Evolutionary conservation across 2,113 vertebrate genomes (phyloP).

Genomic region (Peromyscus leucopus): DNA sequence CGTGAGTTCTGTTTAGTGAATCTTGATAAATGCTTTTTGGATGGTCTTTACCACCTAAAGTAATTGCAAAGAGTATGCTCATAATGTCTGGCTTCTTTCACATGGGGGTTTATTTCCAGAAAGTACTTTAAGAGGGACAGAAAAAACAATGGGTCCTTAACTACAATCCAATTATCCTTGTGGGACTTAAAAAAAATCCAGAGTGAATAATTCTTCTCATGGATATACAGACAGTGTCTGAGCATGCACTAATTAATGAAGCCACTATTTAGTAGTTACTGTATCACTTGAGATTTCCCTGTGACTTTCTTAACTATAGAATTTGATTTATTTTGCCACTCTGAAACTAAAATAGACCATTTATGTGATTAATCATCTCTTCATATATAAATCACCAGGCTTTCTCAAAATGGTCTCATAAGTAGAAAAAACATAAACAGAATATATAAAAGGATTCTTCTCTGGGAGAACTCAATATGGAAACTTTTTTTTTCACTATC

Average conservation of each 20-base stretch:
- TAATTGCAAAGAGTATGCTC: background rate
- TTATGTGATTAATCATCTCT: slow-evolving; percentile 57
- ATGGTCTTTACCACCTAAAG: slow-evolving; percentile 11
- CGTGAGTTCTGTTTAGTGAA: background rate
- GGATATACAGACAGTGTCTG: background rate
- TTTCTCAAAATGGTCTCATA: slow-evolving; percentile 48
- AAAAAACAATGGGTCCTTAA: slow-evolving; percentile 33
- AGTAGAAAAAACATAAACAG: slow-evolving; percentile 33
- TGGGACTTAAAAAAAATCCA: slow-evolving; percentile 31
- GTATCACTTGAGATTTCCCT: slow-evolving; percentile 22
- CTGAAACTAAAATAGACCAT: slow-evolving; percentile 55
- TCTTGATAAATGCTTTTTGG: slow-evolving; percentile 31
- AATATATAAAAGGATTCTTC: slow-evolving; percentile 2
- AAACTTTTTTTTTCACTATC: slow-evolving; percentile 25
- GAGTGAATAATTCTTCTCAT: slow-evolving; percentile 34
- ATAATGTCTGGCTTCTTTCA: slow-evolving; percentile 1
- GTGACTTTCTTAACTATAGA: slow-evolving; percentile 15
- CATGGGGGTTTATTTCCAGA: slow-evolving; percentile 40
- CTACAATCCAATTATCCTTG: slow-evolving; percentile 39
- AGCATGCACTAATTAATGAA: slow-evolving; percentile 53
- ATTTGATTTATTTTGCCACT: slow-evolving; percentile 69
- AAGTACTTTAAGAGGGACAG: slow-evolving; percentile 46
- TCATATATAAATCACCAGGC: slow-evolving; percentile 66
- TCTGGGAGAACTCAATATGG: slow-evolving; percentile 31
- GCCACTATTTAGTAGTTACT: slow-evolving; percentile 52